Conservation (phyloP, 2,113 vertebrate species). For the Pterocles gutturalis region DNA sequence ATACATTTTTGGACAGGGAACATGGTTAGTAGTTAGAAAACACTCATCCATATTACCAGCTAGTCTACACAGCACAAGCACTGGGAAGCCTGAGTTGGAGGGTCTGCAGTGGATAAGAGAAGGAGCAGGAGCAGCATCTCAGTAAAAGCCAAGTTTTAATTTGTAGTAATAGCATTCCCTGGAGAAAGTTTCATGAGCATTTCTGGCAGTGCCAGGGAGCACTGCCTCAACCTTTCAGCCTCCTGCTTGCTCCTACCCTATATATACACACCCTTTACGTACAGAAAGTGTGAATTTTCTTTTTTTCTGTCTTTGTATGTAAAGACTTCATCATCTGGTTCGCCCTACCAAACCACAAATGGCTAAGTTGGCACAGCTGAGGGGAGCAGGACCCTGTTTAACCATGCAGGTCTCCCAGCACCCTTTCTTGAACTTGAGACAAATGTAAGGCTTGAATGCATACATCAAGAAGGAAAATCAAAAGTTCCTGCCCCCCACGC, state of each 20-base stretch:
- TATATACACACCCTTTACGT: background rate
- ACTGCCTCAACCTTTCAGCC: background rate
- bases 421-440: background rate
- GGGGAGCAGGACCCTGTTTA: background rate
- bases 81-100: background rate
- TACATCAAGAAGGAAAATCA: background rate
- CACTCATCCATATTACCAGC: background rate
- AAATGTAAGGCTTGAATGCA: background rate
- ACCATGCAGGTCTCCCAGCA: no score
- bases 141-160: background rate
- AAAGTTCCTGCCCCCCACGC: background rate
- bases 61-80: background rate
- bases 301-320: background rate
- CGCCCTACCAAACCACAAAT: background rate
- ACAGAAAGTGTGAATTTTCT: background rate
- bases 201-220: background rate
- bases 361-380: background rate
- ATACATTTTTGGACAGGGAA: background rate
- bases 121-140: background rate
- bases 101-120: background rate
- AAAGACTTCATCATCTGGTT: background rate
- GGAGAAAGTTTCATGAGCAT: background rate
- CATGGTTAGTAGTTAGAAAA: background rate
- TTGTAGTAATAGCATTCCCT: background rate
- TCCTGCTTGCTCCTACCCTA: background rate